phyloP scores from a whole-genome alignment of 2,888 invertebrate genomes.

The Sisyra terminalis region DNA sequence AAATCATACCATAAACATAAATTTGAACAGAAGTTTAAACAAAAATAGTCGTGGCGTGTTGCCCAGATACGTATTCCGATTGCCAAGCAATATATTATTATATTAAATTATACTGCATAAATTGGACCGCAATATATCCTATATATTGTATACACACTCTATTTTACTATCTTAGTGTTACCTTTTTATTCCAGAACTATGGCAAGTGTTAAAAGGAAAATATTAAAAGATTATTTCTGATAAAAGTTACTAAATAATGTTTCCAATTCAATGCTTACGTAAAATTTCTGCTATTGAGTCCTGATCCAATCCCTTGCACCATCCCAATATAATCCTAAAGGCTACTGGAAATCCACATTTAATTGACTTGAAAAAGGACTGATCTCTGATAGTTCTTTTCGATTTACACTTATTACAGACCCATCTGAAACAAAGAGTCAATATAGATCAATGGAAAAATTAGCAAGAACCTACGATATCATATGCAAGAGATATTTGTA shows the following conservation, averaged over 20 bases:
- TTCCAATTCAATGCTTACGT: conserved; percentile 34
- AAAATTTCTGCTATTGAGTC: conserved; percentile 33
- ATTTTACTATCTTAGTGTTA: not conserved
- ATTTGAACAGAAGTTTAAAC: too few species aligned
- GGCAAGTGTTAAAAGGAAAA: not conserved
- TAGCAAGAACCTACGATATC: too few species aligned
- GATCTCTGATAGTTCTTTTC: conserved; percentile 29
- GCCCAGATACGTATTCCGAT: too few species aligned
- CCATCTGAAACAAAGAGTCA: conserved; percentile 20
- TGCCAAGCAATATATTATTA: too few species aligned
- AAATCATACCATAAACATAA: too few species aligned
- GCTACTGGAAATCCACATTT: conserved; percentile 43
- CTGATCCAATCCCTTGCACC: conserved; percentile 45
- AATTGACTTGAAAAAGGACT: conserved; percentile 42
- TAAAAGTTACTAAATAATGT: too few species aligned
- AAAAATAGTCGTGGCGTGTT: too few species aligned
- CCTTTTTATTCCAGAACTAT: conserved; percentile 1
- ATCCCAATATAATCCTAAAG: conserved; percentile 41
- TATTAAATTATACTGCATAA: too few species aligned
- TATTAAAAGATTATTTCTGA: not conserved
- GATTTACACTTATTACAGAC: conserved; percentile 28
- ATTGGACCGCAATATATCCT: too few species aligned
- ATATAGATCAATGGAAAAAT: too few species aligned
- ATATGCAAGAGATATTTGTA: too few species aligned
- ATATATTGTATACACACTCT: too few species aligned